A percentile compares a stretch with the other conserved stretches of the same genome.
phyloP scores from a whole-genome alignment of 2,888 invertebrate genomes.

The Achlya flavicornis region DNA sequence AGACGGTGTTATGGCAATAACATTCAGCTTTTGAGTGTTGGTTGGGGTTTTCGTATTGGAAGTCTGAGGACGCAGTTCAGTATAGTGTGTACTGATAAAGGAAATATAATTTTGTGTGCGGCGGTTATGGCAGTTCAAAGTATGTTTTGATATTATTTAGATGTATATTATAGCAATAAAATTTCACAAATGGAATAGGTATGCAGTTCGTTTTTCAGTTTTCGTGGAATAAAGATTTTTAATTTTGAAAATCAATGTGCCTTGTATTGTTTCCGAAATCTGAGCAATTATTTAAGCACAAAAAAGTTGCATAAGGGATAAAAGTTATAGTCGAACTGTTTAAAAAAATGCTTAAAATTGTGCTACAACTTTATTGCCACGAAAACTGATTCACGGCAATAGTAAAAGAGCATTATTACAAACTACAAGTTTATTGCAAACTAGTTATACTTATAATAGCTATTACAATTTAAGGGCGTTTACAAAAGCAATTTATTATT shows the following conservation, averaged over 20 bases:
- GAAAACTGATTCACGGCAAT: background rate
- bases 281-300: no score
- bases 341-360: no score
- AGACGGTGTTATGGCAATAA: conserved; percentile 2
- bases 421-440: conserved; percentile 5
- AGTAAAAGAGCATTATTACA: background rate
- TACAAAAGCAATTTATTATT: conserved; percentile 8
- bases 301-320: no score
- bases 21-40: conserved; percentile 6
- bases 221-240: no score
- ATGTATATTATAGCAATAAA: background rate
- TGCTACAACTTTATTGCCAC: background rate
- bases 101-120: background rate
- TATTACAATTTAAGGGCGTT: conserved; percentile 4
- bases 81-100: background rate
- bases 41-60: background rate
- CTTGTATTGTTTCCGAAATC: no score
- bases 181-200: background rate
- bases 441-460: background rate
- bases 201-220: no score
- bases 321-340: no score
- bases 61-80: background rate
- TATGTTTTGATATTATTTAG: background rate
- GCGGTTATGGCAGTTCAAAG: background rate
- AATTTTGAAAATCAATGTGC: no score